Percentiles rank a stretch among this genome's conserved stretches.
phyloP scores from a whole-genome alignment of 2,888 invertebrate genomes.

The Uropetala carovei region DNA sequence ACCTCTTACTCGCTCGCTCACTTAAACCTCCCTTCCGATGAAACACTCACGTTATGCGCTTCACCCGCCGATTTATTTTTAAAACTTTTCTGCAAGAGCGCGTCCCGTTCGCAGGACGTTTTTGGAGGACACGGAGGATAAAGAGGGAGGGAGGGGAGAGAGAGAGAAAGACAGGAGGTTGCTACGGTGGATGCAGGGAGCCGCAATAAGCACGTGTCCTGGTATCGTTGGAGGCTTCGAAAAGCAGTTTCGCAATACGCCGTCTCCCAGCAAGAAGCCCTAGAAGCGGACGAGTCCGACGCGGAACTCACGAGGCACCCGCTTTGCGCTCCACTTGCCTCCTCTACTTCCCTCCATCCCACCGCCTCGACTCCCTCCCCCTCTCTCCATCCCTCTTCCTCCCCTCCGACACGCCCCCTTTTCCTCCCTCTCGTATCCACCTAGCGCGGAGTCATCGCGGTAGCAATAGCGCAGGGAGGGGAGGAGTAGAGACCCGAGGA shows the following conservation, averaged over 20 bases:
- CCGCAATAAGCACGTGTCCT: not conserved
- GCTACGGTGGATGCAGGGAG: not conserved
- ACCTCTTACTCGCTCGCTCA: no score
- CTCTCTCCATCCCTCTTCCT: not conserved
- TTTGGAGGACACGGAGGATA: no score
- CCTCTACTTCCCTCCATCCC: not conserved
- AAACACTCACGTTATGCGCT: no score
- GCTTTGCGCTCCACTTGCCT: constrained; percentile 16
- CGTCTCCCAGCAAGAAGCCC: not conserved
- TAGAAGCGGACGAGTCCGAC: constrained; percentile 26
- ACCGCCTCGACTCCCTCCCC: not conserved
- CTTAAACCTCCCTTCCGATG: no score
- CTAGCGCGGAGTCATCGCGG: constrained; percentile 36
- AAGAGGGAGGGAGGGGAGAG: no score
- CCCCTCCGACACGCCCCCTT: not conserved
- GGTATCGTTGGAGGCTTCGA: not conserved
- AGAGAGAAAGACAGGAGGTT: no score
- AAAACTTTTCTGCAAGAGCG: no score
- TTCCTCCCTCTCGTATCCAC: not conserved
- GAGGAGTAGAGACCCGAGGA: not conserved
- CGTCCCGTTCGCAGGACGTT: no score
- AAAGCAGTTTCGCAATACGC: not conserved
- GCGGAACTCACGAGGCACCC: constrained; percentile 29
- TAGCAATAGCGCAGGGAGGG: not conserved
- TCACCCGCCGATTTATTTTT: no score